Conservation (phyloP, 2,888 invertebrate species). For the Escarpia spicata region DNA sequence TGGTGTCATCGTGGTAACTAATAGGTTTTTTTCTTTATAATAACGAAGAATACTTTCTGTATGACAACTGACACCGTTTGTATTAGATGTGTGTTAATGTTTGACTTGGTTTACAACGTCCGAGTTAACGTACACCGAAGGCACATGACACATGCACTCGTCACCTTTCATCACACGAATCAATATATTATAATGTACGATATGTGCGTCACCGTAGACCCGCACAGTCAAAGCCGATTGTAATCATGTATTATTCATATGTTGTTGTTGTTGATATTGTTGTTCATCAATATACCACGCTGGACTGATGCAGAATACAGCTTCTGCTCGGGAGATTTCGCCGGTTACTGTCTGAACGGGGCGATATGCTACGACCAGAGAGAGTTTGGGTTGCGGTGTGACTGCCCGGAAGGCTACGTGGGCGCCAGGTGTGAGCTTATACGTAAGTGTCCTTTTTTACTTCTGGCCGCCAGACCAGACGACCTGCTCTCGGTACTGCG, state of each 20-base stretch:
- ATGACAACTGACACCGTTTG: too few species aligned
- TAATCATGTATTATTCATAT: too few species aligned
- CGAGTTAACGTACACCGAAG: too few species aligned
- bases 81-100: too few species aligned
- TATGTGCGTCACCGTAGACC: too few species aligned
- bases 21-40: not conserved
- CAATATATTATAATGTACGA: too few species aligned
- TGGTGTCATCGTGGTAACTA: not conserved
- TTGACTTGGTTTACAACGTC: too few species aligned
- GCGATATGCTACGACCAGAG: conserved; percentile 88
- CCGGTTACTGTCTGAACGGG: conserved; percentile 77
- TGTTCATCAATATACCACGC: not conserved
- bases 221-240: too few species aligned
- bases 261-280: not conserved
- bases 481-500: too few species aligned
- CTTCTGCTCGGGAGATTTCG: not conserved
- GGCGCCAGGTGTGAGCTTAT: conserved; percentile 33
- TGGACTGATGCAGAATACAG: not conserved
- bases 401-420: conserved; percentile 75
- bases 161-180: too few species aligned
- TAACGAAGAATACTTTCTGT: too few species aligned
- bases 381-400: conserved; percentile 86
- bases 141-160: too few species aligned
- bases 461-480: not conserved
- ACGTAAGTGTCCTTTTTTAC: not conserved